Evolutionary conservation across 2,113 vertebrate species (phyloP), one percentile per base, ranked within the genome.

Genomic region (Polyodon spathula): DNA sequence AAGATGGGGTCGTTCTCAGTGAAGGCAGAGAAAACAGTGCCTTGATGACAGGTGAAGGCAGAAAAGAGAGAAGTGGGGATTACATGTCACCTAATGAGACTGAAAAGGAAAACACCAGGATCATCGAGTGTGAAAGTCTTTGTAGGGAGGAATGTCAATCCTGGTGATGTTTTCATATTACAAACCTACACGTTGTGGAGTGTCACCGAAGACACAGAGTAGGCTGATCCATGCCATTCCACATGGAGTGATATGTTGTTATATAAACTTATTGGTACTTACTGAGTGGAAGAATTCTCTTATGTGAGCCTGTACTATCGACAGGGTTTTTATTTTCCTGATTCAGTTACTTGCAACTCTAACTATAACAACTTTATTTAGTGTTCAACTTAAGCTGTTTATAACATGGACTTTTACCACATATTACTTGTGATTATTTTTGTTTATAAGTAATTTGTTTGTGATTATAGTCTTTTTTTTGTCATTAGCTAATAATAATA

Each of bases 31-130:
- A 80, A 83, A 86, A 86, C 76, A 89, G 67, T 43, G 61, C 59
- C 65, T 73, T 71, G 77, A 81, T 79, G 82, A 86, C 73, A 86
- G 81, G 80, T 79, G 68, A 81, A 86, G 61, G 64, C 7, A 76
- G 69, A 74, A 73, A 70, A 72, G 72, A 69, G 53, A 48, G 70
- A 69, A 76, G 53, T 46, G 63, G 63, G 66, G 70, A 83, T 89
- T 79, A 78, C 71, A 71, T 76, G 75, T 74, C 72, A 65, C 64
- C 46, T 78, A 79, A 69, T 78, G 61, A 62, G 76, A 81, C 80
- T 71, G 71, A 73, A 63, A 75, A 79, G 72, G 66, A 84, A 83
- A 84, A 84, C 77, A 80, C 53, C 10, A 59, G 5, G 50, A 43
- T 60, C 69, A 72, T 78, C 59, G 54, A 66, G 63, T 71, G 72